Base-by-base conservation (phyloP, 2,113 vertebrate genomes). In the Psettodes erumei region DNA sequence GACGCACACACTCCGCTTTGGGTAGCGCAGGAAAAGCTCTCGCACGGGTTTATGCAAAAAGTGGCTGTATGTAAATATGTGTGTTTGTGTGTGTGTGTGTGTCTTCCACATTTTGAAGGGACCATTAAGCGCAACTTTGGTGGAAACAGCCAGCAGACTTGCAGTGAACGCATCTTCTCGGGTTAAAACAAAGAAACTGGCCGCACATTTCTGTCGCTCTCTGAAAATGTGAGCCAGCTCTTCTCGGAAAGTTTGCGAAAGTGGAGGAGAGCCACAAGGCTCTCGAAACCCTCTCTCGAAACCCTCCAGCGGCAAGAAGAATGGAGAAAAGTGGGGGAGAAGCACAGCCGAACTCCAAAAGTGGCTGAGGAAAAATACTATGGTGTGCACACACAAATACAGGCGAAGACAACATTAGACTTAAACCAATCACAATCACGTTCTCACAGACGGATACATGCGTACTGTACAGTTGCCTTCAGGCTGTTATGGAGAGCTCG, bases 21-120 rank as follows among this genome's bases (percentile, higher is more conserved):
- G 38, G 32, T 9, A 30, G 35, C 4, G 47, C 70, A 74, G 86
- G 77, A 85, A 82, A 89, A 53, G 19, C 65, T 74, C 42, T 23
- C n/a, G 3, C 8, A 53, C 28, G 43, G 51, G 54, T 79, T 87
- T 30, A 76, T 71, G 62, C 67, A 32, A 68, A 69, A 62, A 37
- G 56, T 37, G 37, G 56, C 25, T 50, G 53, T 55, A 40, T 56
- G 59, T 54, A 81, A 75, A 77, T 67, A 28, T 35, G 10, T 7
- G 35, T 68, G 55, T 51, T 35, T 73, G 63, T 56, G 19, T 50
- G 5, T 40, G 4, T 48, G n/a, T 51, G 50, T 73, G 42, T 56
- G 13, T 50, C 2, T 40, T 12, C 4, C 2, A 18, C n/a, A n/a
- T n/a, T n/a, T n/a, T n/a, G n/a, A n/a, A n/a, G n/a, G n/a, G n/a